Base-by-base conservation (phyloP, 2,113 vertebrate species). In the Siniperca chuatsi region DNA sequence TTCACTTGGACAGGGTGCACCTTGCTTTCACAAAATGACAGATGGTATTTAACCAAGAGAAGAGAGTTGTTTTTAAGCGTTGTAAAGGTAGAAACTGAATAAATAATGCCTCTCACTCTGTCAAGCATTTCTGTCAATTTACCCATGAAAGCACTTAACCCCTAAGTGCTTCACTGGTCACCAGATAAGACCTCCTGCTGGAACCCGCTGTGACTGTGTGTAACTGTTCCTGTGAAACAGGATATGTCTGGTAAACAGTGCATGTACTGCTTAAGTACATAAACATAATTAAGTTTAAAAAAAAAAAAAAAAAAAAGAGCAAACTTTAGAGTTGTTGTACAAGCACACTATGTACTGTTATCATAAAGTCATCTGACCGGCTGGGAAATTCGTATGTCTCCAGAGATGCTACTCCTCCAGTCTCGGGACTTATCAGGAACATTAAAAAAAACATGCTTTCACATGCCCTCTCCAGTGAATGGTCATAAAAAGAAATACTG, bases 341-440 rank as follows among this genome's bases (percentile, higher is more conserved):
- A 29, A 75, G 16, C 6, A 73, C 18, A 15, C 7, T 1, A 1
- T 65, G 3, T 46, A 21, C 40, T 68, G 11, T 67, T 77, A 7
- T 82, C 9, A 42, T 62, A 3, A 37, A 75, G 37, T 20, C 37
- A 75, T 33, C 37, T 62, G 12, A 81, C 25, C 20, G 72, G 8
- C 18, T 37, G 60, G 77, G 68, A 77, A 87, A 85, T 21, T 44
- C 29, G 12, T 4, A 16, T 18, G 48, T 80, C 64, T 75, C 78
- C 66, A 66, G 72, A 83, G 75, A 83, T 52, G 16, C 60, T 64
- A 1, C 29, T 74, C 3, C 18, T 52, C 23, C 9, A 44, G 23
- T 20, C 48, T 75, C 40, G 70, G 62, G 9, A 78, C 11, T 75
- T 16, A 42, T 60, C 71, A 46, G 35, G 25, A 67, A 16, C 12